Evolutionary conservation across 2,888 invertebrate genomes (phyloP).

Genomic region (Pyralis farinalis): DNA sequence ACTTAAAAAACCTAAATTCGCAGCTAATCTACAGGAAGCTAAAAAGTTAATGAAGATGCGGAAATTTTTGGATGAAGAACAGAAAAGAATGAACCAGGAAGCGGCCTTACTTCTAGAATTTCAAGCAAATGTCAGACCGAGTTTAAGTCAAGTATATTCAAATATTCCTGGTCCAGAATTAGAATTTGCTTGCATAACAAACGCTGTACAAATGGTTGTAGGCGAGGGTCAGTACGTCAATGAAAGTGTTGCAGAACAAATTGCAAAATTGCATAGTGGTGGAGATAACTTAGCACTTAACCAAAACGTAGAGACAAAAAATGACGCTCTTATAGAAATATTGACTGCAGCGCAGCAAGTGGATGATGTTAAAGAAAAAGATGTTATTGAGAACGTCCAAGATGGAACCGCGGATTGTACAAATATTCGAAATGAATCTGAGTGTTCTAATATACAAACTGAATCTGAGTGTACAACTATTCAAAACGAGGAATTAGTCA

Average conservation of each 20-base stretch:
- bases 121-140: constrained; percentile 72
- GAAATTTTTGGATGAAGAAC: constrained; percentile 83
- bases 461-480: background rate
- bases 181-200: constrained; percentile 66
- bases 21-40: constrained; percentile 85
- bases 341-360: constrained; percentile 19
- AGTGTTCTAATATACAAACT: background rate
- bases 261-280: background rate
- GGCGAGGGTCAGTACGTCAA: constrained; percentile 17
- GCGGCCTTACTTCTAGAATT: constrained; percentile 69
- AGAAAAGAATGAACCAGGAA: constrained; percentile 77
- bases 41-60: constrained; percentile 84
- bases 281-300: constrained; percentile 5
- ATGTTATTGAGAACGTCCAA: constrained; percentile 1
- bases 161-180: constrained; percentile 72
- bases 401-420: background rate
- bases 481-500: constrained; percentile 3
- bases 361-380: constrained; percentile 11
- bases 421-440: no score
- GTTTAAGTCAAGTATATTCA: constrained; percentile 70
- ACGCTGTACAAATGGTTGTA: constrained; percentile 26
- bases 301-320: constrained; percentile 14
- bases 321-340: constrained; percentile 17
- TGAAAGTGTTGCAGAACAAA: constrained; percentile 10
- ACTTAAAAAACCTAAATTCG: constrained; percentile 84